Evolutionary conservation across 1,140 invertebrate genomes (phyloP), one percentile per base, ranked within the genome.

Genomic region (Drosophila auraria): DNA sequence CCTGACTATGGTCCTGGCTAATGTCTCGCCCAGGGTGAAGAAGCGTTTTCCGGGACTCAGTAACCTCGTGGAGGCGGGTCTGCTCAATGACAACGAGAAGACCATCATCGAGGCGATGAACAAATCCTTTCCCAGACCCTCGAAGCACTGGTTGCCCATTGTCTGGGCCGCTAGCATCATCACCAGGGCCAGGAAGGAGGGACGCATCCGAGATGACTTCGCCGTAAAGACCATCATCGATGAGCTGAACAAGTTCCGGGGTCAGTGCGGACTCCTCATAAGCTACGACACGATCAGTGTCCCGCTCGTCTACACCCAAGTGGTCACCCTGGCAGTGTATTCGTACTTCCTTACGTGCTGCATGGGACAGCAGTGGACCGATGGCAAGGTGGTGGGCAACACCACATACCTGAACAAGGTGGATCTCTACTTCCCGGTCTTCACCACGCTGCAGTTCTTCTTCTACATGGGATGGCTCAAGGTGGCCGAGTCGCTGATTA

Each of bases 71-170:
- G 97, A 98, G 78, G 96, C 97, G 15, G 97, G 98, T 86, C 94
- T 99, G n/a, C 93, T 99, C 23, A 94, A 97, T 42, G 96, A 97
- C 56, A 98, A 98, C 86, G 98, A 99, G 87, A 95, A 96, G 72
- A 93, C 94, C 30, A 97, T 98, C 78, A 96, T 98, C 64, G 95
- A 97, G 49, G 95, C 96, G 73, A 94, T 99, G 72, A 97, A 98
- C 84, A 93, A 94, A 11, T 98, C 98, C 80, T 97, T 97, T 87
- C 97, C 97, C 3, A 95, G 97, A 40, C 97, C 97, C 66, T 97
- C 97, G 38, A 99, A 98, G 92, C 98, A 98, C 92, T 99, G 98
- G 97, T 94, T 99, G 78, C 98, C 98, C 17, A 96, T 99, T 56
- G 97, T 98, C 17, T 99, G 98, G 98, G 97, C 97, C 1, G 96